Evolutionary conservation across 2,888 invertebrate genomes (phyloP).

Genomic region (Prosopocoilus inquinatus): DNA sequence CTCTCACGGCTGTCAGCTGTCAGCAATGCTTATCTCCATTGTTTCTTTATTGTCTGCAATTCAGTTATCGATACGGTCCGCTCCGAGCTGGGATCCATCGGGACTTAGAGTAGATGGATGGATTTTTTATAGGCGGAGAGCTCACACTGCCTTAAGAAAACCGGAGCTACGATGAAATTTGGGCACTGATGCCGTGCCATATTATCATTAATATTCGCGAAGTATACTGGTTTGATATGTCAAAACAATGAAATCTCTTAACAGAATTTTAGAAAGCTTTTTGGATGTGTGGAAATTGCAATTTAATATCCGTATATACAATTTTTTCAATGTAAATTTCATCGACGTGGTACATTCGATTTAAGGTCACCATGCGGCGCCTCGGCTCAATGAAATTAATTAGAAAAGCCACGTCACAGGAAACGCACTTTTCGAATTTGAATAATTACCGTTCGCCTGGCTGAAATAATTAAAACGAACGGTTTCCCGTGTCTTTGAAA

Average conservation of each 20-base stretch:
- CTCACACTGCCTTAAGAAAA: constrained; percentile 4
- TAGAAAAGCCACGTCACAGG: background rate
- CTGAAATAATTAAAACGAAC: constrained; percentile 9
- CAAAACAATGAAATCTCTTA: too few species aligned
- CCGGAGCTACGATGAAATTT: background rate
- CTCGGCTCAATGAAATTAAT: too few species aligned
- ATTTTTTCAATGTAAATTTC: too few species aligned
- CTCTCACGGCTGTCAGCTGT: constrained; percentile 53
- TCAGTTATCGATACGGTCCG: constrained; percentile 51
- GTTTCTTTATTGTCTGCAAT: constrained; percentile 54
- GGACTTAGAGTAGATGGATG: constrained; percentile 49
- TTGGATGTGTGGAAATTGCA: too few species aligned
- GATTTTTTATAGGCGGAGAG: constrained; percentile 43
- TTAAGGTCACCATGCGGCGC: too few species aligned
- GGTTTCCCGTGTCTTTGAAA: constrained; percentile 13
- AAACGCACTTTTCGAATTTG: constrained; percentile 6
- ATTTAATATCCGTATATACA: too few species aligned
- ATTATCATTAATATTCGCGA: too few species aligned
- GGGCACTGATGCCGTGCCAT: too few species aligned
- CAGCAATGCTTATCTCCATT: constrained; percentile 51
- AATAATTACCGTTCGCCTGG: constrained; percentile 9
- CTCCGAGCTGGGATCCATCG: constrained; percentile 39
- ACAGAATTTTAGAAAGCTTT: too few species aligned
- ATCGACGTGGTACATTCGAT: too few species aligned
- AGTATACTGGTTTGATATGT: too few species aligned